Evolutionary conservation across 2,888 invertebrate species (phyloP).

Genomic region (Aporophyla lueneburgensis): DNA sequence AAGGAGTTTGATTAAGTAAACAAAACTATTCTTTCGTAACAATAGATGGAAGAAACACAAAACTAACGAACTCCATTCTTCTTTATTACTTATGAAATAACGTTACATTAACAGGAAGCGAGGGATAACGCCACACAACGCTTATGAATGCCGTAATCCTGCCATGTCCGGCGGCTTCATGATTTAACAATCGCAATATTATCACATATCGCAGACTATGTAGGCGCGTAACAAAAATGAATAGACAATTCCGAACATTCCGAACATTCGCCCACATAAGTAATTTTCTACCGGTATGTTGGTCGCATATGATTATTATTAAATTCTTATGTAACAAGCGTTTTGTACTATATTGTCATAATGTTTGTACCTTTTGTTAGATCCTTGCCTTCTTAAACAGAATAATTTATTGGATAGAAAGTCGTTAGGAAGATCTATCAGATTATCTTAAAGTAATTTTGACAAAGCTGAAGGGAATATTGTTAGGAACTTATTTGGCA

Average conservation of each 20-base stretch:
- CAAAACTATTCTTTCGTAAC: neutral
- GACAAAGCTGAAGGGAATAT: constrained; percentile 18
- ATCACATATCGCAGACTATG: constrained; percentile 29
- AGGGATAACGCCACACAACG: constrained; percentile 55
- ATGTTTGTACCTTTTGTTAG: neutral
- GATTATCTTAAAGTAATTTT: constrained; percentile 49
- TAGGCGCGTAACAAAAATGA: constrained; percentile 42
- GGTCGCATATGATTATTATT: constrained; percentile 27
- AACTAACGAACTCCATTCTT: constrained; percentile 21
- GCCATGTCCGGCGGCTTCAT: constrained; percentile 48
- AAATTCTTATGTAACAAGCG: constrained; percentile 24
- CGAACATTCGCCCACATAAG: constrained; percentile 46
- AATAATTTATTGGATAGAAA: constrained; percentile 24
- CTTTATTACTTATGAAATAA: constrained; percentile 36
- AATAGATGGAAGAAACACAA: neutral
- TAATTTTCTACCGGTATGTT: constrained; percentile 26
- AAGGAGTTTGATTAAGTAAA: constrained; percentile 5
- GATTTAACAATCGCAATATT: constrained; percentile 57
- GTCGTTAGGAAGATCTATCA: constrained; percentile 23
- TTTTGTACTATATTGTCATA: neutral
- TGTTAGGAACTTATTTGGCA: constrained; percentile 7
- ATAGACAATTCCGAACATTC: constrained; percentile 51
- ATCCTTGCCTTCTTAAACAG: neutral
- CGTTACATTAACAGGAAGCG: constrained; percentile 56
- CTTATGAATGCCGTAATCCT: constrained; percentile 64